These are phyloP conservation scores for Mormyrus proboscirostris DNA, from an alignment of 2,797 vertebrate species.

Conservation along the genomic window DNA sequence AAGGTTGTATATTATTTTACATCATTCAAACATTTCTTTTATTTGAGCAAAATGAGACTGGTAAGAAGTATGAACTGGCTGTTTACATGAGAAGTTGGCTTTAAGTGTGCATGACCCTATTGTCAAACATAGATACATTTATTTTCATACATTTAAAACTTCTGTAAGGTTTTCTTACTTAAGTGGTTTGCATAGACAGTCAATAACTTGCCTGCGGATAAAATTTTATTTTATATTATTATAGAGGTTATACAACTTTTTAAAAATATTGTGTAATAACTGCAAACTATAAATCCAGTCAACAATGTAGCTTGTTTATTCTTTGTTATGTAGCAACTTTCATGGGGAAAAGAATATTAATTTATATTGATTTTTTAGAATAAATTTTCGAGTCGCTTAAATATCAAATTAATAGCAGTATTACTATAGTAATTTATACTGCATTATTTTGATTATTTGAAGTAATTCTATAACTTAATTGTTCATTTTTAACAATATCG, in stretches of 20 bases:
- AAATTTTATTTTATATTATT: neutral
- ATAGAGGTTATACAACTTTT: neutral
- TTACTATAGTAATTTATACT: neutral
- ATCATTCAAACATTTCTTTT: neutral
- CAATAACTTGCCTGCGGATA: neutral
- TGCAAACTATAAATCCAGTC: neutral
- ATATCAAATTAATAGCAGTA: neutral
- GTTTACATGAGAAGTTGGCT: neutral
- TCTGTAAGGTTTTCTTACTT: neutral
- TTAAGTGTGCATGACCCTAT: neutral
- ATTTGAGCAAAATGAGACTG: neutral
- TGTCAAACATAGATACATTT: neutral
- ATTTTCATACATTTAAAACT: neutral
- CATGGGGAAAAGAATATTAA: neutral
- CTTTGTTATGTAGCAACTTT: neutral
- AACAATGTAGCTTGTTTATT: neutral
- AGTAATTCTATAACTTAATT: neutral
- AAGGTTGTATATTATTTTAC: neutral
- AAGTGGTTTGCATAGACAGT: neutral
- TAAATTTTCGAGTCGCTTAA: neutral
- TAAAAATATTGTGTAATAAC: neutral
- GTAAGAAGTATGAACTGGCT: neutral
- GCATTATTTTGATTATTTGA: neutral
- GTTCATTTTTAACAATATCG: neutral
- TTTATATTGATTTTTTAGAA: neutral